Base-by-base conservation (phyloP, 2,888 invertebrate genomes). In the Druceiella hillmani region DNA sequence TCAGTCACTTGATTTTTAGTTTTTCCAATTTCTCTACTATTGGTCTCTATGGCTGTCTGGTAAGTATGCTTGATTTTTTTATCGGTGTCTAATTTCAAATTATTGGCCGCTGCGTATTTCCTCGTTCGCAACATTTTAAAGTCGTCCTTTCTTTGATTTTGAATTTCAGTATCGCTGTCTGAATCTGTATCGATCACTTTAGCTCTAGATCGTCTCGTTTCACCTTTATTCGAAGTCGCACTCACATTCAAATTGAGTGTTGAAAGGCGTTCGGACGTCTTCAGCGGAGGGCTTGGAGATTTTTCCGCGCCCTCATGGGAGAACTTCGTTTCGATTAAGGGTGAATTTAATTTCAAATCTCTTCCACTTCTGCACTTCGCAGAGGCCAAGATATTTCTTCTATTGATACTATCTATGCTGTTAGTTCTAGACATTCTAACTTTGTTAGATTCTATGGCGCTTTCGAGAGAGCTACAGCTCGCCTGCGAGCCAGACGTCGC, bases 311-410 rank as follows among this genome's bases (percentile, higher is more conserved):
- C 59, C 61, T 78, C 77, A 54, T 81, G 81, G 42, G 78, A 70
- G 59, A 81, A 79, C 56, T 83, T 81, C 45, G 85, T 73, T 64
- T 84, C 82, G 52, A 85, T 78, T 47, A 83, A 72, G 29, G 84
- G 79, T 27, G 83, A 83, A 32, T 83, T 81, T 10, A 76, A 71
- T 52, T 83, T 83, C 38, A 79, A 69, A 58, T 86, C 85, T 50
- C 81, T 76, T 4, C 88, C 90, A 58, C 87, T 88, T 53, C 89
- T 78, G 57, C 86, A 87, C 62, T 87, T 84, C 1, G 90, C 88
- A 31, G 88, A 89, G 13, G 89, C 87, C 34, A 91, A 67, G 48
- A 91, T 89, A 58, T 89, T 90, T 61, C 88, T 85, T 35, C 90
- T 76, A 59, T 89, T 90, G 45, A 87, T 81, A 2, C 87, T 87